Conservation (phyloP, 2,888 invertebrate genomes). For the Cosmia trapezina region DNA sequence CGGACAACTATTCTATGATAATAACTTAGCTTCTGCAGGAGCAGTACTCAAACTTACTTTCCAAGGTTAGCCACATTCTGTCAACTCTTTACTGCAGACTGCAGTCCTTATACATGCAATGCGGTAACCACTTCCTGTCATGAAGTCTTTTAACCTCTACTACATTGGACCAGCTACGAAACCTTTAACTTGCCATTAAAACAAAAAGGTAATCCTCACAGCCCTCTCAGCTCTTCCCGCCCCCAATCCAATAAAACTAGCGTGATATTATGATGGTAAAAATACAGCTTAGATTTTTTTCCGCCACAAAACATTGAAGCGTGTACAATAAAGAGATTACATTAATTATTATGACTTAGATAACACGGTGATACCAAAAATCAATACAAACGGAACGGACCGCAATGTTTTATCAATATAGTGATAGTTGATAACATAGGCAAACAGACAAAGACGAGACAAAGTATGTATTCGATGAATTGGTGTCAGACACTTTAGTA, state of each 20-base stretch:
- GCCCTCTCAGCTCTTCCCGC: background rate
- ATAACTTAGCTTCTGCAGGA: too few species aligned
- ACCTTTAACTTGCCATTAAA: too few species aligned
- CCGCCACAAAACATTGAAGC: constrained; percentile 4
- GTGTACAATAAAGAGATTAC: constrained; percentile 41
- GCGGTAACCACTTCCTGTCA: too few species aligned
- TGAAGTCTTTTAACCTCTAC: too few species aligned
- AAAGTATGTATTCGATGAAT: constrained; percentile 5
- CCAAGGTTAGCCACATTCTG: background rate
- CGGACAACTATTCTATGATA: too few species aligned
- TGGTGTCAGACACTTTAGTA: constrained; percentile 20
- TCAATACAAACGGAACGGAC: constrained; percentile 47
- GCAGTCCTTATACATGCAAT: too few species aligned
- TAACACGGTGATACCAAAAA: constrained; percentile 61
- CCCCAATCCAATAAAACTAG: background rate
- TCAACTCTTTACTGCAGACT: background rate
- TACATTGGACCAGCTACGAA: too few species aligned
- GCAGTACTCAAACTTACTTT: background rate
- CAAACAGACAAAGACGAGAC: constrained; percentile 24
- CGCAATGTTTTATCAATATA: constrained; percentile 52
- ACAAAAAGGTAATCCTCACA: background rate
- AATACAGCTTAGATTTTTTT: constrained; percentile 14
- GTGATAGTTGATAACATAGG: constrained; percentile 46
- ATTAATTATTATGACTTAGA: constrained; percentile 52
- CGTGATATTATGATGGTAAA: background rate